These are phyloP conservation scores for Microhierax caerulescens DNA, from an alignment of 2,797 vertebrate genomes.

Conservation along the genomic window DNA sequence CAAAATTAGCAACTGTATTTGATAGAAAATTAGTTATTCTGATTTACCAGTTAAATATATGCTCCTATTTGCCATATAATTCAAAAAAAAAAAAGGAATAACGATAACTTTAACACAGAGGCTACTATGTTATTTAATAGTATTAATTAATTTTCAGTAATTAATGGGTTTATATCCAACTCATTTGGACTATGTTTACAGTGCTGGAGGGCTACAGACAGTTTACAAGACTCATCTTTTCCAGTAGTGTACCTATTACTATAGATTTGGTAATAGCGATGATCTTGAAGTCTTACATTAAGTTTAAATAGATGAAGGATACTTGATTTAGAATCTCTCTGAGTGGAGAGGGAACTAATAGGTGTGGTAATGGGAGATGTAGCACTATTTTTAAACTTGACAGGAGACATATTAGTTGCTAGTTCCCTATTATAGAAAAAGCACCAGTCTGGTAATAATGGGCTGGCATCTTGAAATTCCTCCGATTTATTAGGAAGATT, in stretches of 20 bases:
- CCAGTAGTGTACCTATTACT: not conserved
- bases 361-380: conserved; percentile 66
- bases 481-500: conserved; percentile 40
- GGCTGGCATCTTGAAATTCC: conserved; percentile 61
- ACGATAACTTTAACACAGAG: not conserved
- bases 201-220: not conserved
- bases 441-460: conserved; percentile 68
- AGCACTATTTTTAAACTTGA: conserved; percentile 76
- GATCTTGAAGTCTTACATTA: conserved; percentile 34
- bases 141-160: not conserved
- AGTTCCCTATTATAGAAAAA: conserved; percentile 73
- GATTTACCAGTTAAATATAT: conserved; percentile 46
- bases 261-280: not conserved
- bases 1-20: not conserved
- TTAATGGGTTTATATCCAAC: not conserved
- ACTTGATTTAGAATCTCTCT: conserved; percentile 59
- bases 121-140: not conserved
- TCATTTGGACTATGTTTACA: not conserved
- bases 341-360: conserved; percentile 65
- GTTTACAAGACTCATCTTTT: not conserved
- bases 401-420: conserved; percentile 73
- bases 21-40: conserved; percentile 12
- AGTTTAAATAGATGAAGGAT: conserved; percentile 43
- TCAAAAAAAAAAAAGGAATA: conserved; percentile 5
- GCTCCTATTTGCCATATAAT: conserved; percentile 10